Evolutionary conservation across 2,113 vertebrate genomes (phyloP).

Genomic region (Coreoperca whiteheadi): DNA sequence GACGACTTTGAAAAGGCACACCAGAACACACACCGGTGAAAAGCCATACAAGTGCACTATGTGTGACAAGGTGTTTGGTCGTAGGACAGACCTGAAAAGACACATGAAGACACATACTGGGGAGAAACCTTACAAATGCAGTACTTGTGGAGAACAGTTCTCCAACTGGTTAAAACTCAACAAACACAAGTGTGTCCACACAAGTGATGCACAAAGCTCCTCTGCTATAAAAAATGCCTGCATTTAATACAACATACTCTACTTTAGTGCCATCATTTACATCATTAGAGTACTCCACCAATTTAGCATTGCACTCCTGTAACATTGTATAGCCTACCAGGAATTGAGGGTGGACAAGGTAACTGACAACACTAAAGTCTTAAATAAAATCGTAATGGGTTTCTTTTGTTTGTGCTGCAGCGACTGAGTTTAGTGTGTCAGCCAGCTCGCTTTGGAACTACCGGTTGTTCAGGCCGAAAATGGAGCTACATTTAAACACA

Average conservation of each 20-base stretch:
- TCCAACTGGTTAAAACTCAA: constrained; percentile 53
- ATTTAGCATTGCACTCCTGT: background rate
- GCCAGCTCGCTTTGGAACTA: background rate
- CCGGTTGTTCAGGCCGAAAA: background rate
- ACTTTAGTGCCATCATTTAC: no score
- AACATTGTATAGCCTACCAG: no score
- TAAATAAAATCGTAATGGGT: background rate
- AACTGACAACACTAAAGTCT: no score
- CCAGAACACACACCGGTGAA: constrained; percentile 59
- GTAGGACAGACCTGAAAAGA: constrained; percentile 36
- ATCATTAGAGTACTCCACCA: background rate
- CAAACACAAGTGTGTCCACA: constrained; percentile 47
- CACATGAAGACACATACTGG: constrained; percentile 59
- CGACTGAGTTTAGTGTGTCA: background rate
- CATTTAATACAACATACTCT: background rate
- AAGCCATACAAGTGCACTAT: constrained; percentile 50
- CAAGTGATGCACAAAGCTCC: background rate
- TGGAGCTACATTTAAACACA: no score
- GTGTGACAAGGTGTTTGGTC: constrained; percentile 48
- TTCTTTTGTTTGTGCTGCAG: background rate
- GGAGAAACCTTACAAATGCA: constrained; percentile 61
- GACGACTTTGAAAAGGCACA: constrained; percentile 55
- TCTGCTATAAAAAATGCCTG: background rate
- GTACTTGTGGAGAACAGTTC: constrained; percentile 48
- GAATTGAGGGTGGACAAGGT: no score